Evolutionary conservation across 1,140 invertebrate genomes (phyloP).

Genomic region (Ceratosolen fusciceps): DNA sequence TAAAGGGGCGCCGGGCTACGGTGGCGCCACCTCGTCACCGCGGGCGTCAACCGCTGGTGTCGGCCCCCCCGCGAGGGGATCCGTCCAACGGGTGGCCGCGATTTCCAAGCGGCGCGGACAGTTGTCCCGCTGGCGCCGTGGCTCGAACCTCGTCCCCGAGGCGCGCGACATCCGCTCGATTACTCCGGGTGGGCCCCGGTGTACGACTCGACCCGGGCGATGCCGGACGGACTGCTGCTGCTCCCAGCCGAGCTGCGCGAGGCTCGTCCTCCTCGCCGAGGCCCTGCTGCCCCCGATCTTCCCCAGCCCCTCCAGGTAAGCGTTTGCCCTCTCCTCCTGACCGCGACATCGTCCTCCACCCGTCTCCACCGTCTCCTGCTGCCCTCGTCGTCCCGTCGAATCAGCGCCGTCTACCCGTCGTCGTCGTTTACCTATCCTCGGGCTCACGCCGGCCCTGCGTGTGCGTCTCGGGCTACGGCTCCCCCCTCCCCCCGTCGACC

Average conservation of each 20-base stretch:
- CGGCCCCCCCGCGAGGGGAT: not conserved
- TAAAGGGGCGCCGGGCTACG: constrained; percentile 12
- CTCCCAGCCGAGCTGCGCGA: not conserved
- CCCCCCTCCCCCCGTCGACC: not conserved
- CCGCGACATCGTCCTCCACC: too few relatives aligned
- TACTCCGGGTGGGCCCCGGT: too few relatives aligned
- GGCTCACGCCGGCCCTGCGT: not conserved
- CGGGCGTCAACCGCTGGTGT: not conserved
- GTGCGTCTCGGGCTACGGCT: too few relatives aligned
- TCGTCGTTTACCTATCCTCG: too few relatives aligned
- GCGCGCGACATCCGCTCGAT: too few relatives aligned
- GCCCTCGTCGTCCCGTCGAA: too few relatives aligned
- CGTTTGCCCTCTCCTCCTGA: too few relatives aligned
- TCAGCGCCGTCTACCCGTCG: too few relatives aligned
- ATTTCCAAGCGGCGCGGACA: constrained; percentile 3
- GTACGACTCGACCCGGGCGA: too few relatives aligned
- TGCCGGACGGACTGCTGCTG: not conserved
- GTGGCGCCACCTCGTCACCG: not conserved
- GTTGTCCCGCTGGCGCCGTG: constrained; percentile 3
- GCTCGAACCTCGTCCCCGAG: not conserved
- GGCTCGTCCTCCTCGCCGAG: not conserved
- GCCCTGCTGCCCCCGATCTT: not conserved
- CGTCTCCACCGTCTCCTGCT: too few relatives aligned
- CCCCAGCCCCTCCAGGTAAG: too few relatives aligned
- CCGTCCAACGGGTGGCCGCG: too few relatives aligned